Evolutionary conservation across 2,797 vertebrate genomes (phyloP).

Genomic region (Calcarius lapponicus): DNA sequence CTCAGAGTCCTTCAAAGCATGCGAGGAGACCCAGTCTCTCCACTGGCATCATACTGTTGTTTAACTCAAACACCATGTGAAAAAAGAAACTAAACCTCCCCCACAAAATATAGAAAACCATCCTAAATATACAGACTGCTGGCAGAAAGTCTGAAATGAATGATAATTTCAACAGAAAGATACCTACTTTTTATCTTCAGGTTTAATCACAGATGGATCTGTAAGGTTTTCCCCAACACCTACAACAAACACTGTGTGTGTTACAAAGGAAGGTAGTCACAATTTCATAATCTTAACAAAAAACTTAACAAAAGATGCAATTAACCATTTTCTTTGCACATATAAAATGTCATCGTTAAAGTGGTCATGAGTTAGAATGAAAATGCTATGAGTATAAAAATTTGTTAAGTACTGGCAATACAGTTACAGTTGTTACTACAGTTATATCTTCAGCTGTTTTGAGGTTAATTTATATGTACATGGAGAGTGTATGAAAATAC

Average conservation of each 20-base stretch:
- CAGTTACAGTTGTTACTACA: background rate
- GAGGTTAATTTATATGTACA: background rate
- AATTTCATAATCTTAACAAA: background rate
- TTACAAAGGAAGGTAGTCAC: background rate
- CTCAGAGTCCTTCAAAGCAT: background rate
- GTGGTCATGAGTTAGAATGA: background rate
- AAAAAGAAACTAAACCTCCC: background rate
- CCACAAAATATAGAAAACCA: background rate
- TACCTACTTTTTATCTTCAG: conserved; percentile 87
- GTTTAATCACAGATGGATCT: conserved; percentile 94
- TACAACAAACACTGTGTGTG: conserved; percentile 63
- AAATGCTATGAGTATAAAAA: background rate
- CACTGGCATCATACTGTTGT: background rate
- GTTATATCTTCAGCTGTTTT: background rate
- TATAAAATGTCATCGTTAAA: background rate
- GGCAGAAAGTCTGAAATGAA: background rate
- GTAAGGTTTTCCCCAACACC: conserved; percentile 94
- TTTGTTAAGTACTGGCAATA: background rate
- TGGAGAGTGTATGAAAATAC: background rate
- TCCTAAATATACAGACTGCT: background rate
- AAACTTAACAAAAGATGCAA: background rate
- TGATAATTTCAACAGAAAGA: conserved; percentile 10
- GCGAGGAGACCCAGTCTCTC: fast-evolving
- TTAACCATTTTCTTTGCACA: background rate
- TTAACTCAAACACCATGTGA: background rate